Percentiles rank a stretch among this genome's conserved stretches.
phyloP scores from a whole-genome alignment of 2,888 invertebrate genomes.

The Trissolcus japonicus region DNA sequence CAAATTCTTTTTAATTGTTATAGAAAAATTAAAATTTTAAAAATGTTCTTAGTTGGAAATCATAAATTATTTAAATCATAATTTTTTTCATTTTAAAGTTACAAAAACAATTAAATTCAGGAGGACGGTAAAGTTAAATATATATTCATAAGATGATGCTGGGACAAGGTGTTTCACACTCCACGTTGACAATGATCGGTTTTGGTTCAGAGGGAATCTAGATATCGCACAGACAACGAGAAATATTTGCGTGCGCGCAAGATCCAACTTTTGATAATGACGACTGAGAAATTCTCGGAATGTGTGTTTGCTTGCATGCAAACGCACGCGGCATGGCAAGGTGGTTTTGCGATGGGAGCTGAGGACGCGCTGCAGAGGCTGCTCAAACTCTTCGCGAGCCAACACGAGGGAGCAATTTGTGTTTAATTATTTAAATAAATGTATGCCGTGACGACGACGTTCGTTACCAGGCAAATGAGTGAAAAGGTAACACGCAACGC shows the following conservation, averaged over 20 bases:
- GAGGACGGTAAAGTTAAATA: too few relatives aligned
- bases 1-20: too few relatives aligned
- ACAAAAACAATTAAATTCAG: too few relatives aligned
- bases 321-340: conserved; percentile 61
- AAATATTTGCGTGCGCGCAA: conserved; percentile 56
- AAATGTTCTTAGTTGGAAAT: too few relatives aligned
- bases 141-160: too few relatives aligned
- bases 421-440: conserved; percentile 75
- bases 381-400: conserved; percentile 39
- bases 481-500: conserved; percentile 71
- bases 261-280: conserved; percentile 60
- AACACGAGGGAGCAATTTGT: conserved; percentile 61
- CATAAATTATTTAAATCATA: too few relatives aligned
- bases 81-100: too few relatives aligned
- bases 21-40: too few relatives aligned
- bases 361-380: conserved; percentile 41
- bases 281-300: conserved; percentile 68
- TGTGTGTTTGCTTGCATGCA: conserved; percentile 69
- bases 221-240: conserved; percentile 42
- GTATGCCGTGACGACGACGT: conserved; percentile 68
- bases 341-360: conserved; percentile 54
- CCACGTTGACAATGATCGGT: conserved; percentile 35
- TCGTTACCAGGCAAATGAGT: conserved; percentile 73
- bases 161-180: conserved; percentile 9
- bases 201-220: conserved; percentile 31